A percentile compares a stretch with the other conserved stretches of the same genome.
Conservation (phyloP, 2,113 vertebrate species). For the Bubo scandiacus region DNA sequence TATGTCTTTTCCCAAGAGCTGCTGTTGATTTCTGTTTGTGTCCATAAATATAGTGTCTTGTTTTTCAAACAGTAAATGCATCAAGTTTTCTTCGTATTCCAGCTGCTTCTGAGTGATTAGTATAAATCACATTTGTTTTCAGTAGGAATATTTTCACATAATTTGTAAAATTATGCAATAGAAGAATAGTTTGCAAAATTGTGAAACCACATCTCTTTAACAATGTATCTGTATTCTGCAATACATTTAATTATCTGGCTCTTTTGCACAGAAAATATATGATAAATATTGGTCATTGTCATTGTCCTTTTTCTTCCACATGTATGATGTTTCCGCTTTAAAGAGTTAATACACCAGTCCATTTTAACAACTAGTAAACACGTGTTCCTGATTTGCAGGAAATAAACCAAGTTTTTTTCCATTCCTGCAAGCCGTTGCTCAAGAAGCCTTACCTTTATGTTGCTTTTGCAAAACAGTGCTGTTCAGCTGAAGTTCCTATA, state of each 20-base stretch:
- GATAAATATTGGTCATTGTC: background rate
- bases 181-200: slow-evolving; percentile 30
- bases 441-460: background rate
- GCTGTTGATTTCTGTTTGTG: background rate
- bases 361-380: background rate
- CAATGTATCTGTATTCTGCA: background rate
- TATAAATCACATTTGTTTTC: slow-evolving; percentile 24
- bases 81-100: slow-evolving; percentile 12
- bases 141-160: slow-evolving; percentile 29
- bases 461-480: background rate
- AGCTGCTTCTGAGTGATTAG: background rate
- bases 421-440: background rate
- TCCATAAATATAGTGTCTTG: background rate
- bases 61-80: background rate
- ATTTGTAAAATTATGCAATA: slow-evolving; percentile 30
- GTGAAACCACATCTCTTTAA: slow-evolving; percentile 16
- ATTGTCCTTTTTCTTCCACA: background rate
- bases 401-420: background rate
- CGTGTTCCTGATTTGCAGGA: slow-evolving; percentile 25
- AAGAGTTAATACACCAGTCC: slow-evolving; percentile 7
- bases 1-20: background rate
- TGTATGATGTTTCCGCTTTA: background rate
- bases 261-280: background rate
- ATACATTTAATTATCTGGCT: background rate
- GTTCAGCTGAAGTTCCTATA: background rate